Conservation (phyloP, 2,113 vertebrate species). For the Sceloporus tristichus region DNA sequence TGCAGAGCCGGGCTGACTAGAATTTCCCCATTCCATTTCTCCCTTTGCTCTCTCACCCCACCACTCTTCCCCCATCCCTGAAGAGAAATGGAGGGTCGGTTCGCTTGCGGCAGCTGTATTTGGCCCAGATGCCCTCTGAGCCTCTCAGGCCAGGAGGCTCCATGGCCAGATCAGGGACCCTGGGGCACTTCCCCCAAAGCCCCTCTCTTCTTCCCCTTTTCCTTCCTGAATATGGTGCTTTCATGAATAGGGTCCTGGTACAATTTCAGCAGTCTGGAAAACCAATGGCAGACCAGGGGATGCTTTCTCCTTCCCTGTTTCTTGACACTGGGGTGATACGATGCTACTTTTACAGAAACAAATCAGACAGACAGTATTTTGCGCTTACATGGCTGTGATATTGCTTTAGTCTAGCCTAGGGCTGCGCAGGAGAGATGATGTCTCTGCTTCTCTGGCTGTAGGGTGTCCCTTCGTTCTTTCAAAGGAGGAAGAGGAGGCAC, state of each 20-base stretch:
- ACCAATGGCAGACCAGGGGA: too few relatives aligned
- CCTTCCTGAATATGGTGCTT: slow-evolving; percentile 76
- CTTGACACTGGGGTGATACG: too few relatives aligned
- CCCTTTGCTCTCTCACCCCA: not conserved
- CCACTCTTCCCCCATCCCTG: slow-evolving; percentile 36
- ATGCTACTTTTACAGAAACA: not conserved
- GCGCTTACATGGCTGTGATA: slow-evolving; percentile 43
- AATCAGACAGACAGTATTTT: slow-evolving; percentile 39
- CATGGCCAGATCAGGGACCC: slow-evolving; percentile 43
- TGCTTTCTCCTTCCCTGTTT: too few relatives aligned
- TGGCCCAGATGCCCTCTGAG: slow-evolving; percentile 1
- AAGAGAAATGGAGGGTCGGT: slow-evolving; percentile 53
- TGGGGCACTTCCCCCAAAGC: not conserved
- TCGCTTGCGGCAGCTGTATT: slow-evolving; percentile 31
- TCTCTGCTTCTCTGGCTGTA: not conserved
- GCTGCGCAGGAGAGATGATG: slow-evolving; percentile 20
- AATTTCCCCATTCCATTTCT: not conserved
- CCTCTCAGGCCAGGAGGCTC: slow-evolving; percentile 51
- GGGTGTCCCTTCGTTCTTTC: not conserved
- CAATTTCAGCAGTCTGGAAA: slow-evolving; percentile 13
- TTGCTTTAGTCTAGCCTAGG: slow-evolving; percentile 39
- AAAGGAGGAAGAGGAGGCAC: too few relatives aligned
- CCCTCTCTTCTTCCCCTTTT: slow-evolving; percentile 2
- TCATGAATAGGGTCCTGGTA: slow-evolving; percentile 55
- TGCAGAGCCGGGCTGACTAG: slow-evolving; percentile 70